phyloP scores from a whole-genome alignment of 1,140 invertebrate species.

The Aricia agestis region DNA sequence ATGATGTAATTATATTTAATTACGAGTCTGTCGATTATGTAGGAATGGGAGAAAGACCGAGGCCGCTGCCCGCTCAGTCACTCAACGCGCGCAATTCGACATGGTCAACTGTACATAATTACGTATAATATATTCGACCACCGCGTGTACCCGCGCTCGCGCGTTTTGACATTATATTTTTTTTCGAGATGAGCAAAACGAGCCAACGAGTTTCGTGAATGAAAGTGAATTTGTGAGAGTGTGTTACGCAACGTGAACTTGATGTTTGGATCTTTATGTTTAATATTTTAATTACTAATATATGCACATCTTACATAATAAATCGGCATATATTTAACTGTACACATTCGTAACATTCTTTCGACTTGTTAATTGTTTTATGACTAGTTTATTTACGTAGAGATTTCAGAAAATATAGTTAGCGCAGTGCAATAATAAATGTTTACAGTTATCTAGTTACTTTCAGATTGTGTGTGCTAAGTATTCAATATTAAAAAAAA shows the following conservation, averaged over 20 bases:
- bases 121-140: conserved; percentile 41
- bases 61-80: conserved; percentile 58
- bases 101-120: conserved; percentile 70
- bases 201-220: conserved; percentile 52
- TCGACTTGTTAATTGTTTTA: neutral
- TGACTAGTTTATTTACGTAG: neutral
- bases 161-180: conserved; percentile 41
- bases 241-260: conserved; percentile 52
- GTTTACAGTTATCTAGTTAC: no score
- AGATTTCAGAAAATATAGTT: neutral
- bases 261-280: conserved; percentile 17
- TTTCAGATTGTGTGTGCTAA: no score
- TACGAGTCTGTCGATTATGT: conserved; percentile 51
- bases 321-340: neutral
- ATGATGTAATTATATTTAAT: conserved; percentile 12
- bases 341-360: neutral
- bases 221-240: conserved; percentile 70
- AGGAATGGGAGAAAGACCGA: conserved; percentile 70
- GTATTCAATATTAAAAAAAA: neutral
- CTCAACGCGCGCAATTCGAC: conserved; percentile 66
- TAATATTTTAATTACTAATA: neutral
- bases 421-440: no score
- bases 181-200: conserved; percentile 31
- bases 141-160: conserved; percentile 31
- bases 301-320: conserved; percentile 1